A percentile compares a stretch with the other conserved stretches of the same genome.
phyloP scores from a whole-genome alignment of 2,113 vertebrate genomes.

The Catagonus wagneri region DNA sequence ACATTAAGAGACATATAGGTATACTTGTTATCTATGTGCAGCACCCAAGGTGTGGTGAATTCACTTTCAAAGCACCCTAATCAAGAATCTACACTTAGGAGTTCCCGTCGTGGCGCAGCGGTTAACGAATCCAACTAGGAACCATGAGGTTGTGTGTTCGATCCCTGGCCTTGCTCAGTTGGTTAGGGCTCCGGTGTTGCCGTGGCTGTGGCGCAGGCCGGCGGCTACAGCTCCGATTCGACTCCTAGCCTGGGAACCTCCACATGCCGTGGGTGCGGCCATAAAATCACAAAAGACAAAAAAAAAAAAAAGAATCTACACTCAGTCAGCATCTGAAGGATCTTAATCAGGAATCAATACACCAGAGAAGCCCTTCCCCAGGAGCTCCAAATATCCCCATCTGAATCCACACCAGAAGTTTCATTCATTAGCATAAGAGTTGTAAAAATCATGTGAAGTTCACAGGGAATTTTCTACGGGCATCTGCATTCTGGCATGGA shows the following conservation, averaged over 20 bases:
- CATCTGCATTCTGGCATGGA: not conserved
- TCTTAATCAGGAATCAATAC: not conserved
- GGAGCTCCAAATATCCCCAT: not conserved
- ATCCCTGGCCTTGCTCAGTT: too few relatives aligned
- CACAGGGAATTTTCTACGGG: not conserved
- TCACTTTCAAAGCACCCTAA: constrained; percentile 7
- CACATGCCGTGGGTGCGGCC: too few relatives aligned
- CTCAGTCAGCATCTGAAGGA: not conserved
- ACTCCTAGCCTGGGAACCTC: too few relatives aligned
- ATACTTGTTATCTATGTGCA: not conserved
- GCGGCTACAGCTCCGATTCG: too few relatives aligned
- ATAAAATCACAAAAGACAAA: too few relatives aligned
- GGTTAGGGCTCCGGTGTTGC: too few relatives aligned
- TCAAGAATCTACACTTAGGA: not conserved
- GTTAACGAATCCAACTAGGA: too few relatives aligned
- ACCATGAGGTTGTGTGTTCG: too few relatives aligned
- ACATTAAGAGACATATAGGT: not conserved
- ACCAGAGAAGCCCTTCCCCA: not conserved
- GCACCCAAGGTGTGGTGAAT: not conserved
- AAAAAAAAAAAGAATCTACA: not conserved
- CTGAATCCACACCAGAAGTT: constrained; percentile 24
- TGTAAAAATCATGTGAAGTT: constrained; percentile 48
- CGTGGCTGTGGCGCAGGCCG: too few relatives aligned
- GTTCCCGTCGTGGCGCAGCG: too few relatives aligned
- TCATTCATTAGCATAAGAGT: constrained; percentile 54